Conservation (phyloP, 2,888 invertebrate genomes). For the Dichetophora obliterata region DNA sequence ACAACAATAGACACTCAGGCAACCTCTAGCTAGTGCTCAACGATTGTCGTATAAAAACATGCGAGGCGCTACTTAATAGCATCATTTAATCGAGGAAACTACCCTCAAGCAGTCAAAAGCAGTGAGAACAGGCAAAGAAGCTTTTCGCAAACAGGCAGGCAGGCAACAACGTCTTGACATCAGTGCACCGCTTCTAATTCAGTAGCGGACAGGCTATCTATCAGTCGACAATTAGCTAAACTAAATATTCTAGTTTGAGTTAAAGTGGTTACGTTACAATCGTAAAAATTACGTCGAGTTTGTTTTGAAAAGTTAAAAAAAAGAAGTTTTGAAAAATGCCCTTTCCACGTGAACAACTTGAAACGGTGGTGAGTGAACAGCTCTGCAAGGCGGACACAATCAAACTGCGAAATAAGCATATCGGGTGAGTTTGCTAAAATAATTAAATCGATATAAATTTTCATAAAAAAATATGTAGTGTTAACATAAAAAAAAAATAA, state of each 20-base stretch:
- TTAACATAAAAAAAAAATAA: too few relatives aligned
- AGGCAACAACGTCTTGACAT: not conserved
- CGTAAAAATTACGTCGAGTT: too few relatives aligned
- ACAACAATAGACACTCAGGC: too few relatives aligned
- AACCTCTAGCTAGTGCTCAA: not conserved
- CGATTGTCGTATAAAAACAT: conserved; percentile 56
- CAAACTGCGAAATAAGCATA: conserved; percentile 82
- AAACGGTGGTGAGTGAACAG: conserved; percentile 72
- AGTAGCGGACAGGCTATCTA: conserved; percentile 28
- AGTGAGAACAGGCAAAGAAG: conserved; percentile 16
- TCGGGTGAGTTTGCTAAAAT: conserved; percentile 79
- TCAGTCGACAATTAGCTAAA: conserved; percentile 12
- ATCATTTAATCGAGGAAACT: conserved; percentile 57
- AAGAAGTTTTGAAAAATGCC: conserved; percentile 55
- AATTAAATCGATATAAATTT: conserved; percentile 22
- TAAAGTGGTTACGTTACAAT: not conserved
- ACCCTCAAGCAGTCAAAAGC: conserved; percentile 30
- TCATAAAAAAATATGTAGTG: not conserved
- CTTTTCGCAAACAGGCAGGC: conserved; percentile 1
- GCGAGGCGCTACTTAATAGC: conserved; percentile 53
- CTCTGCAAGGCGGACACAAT: conserved; percentile 86
- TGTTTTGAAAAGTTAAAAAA: too few relatives aligned
- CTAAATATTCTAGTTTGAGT: conserved; percentile 18
- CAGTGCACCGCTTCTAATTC: conserved; percentile 4
- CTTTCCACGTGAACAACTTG: conserved; percentile 60